Evolutionary conservation across 2,797 vertebrate species (phyloP).

Genomic region (Eupleurogrammus muticus): DNA sequence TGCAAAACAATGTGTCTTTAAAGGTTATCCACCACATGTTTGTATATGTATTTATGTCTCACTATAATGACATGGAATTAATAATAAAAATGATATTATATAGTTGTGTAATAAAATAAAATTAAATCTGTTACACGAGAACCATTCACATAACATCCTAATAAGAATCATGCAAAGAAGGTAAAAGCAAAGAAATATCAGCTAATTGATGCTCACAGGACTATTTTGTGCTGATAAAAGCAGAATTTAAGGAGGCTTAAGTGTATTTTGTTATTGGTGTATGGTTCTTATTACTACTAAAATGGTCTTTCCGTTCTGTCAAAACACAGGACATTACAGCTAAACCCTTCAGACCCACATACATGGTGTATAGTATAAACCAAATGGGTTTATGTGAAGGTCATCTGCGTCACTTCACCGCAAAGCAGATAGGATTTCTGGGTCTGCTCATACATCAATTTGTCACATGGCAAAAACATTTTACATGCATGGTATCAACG

Average conservation of each 20-base stretch:
- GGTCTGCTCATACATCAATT: not conserved
- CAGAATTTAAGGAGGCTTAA: not conserved
- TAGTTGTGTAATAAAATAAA: too few species aligned
- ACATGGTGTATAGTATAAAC: too few species aligned
- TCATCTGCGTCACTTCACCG: not conserved
- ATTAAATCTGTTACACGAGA: not conserved
- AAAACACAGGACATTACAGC: not conserved
- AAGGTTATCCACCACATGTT: too few species aligned
- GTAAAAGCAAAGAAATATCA: slow-evolving; percentile 10
- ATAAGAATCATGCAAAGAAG: slow-evolving; percentile 17
- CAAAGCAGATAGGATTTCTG: not conserved
- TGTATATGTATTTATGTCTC: too few species aligned
- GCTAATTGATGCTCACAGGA: slow-evolving; percentile 20
- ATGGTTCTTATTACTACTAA: not conserved
- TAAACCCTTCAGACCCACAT: too few species aligned
- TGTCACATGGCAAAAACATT: not conserved
- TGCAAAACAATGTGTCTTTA: too few species aligned
- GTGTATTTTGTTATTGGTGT: not conserved
- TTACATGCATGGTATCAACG: too few species aligned
- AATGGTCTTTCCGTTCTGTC: not conserved
- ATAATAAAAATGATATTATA: too few species aligned
- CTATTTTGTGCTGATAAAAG: slow-evolving; percentile 3
- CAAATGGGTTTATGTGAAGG: too few species aligned
- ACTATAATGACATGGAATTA: too few species aligned
- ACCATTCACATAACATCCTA: slow-evolving; percentile 16